A percentile compares a stretch with the other conserved stretches of the same genome.
Evolutionary conservation across 2,888 invertebrate species (phyloP).

Genomic region (Axea sp.): DNA sequence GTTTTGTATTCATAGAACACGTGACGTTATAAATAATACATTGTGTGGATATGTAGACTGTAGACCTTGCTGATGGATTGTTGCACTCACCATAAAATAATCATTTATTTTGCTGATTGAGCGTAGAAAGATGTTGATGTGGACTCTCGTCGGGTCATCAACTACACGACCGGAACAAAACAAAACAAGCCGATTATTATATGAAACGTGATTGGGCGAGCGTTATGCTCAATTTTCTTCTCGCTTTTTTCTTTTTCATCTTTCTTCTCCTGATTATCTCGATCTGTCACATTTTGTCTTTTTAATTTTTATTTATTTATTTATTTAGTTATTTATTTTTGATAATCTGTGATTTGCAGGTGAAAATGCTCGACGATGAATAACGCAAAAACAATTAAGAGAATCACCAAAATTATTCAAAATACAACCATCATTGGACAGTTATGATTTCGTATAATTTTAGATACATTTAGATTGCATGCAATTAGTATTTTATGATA

Average conservation of each 20-base stretch:
- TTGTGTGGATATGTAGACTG: conserved; percentile 57
- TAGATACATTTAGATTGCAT: no score
- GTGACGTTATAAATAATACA: conserved; percentile 68
- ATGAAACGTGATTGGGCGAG: conserved; percentile 7
- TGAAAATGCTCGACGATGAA: no score
- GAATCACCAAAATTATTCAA: no score
- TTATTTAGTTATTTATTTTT: no score
- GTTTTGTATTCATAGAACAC: conserved; percentile 70
- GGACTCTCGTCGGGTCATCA: conserved; percentile 92
- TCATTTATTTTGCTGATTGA: conserved; percentile 99
- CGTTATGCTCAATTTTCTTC: background rate
- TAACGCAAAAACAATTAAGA: no score
- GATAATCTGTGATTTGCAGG: no score
- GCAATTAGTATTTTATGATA: no score
- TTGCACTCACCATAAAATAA: conserved; percentile 97
- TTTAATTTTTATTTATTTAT: no score
- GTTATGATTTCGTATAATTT: no score
- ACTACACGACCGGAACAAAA: conserved; percentile 80
- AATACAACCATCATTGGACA: no score
- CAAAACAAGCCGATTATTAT: conserved; percentile 78
- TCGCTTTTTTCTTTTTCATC: background rate
- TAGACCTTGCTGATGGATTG: conserved; percentile 62
- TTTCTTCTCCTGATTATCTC: background rate
- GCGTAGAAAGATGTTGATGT: conserved; percentile 97
- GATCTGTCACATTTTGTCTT: background rate